Conservation (phyloP, 2,113 vertebrate species). For the Ptilorrhoa leucosticta region DNA sequence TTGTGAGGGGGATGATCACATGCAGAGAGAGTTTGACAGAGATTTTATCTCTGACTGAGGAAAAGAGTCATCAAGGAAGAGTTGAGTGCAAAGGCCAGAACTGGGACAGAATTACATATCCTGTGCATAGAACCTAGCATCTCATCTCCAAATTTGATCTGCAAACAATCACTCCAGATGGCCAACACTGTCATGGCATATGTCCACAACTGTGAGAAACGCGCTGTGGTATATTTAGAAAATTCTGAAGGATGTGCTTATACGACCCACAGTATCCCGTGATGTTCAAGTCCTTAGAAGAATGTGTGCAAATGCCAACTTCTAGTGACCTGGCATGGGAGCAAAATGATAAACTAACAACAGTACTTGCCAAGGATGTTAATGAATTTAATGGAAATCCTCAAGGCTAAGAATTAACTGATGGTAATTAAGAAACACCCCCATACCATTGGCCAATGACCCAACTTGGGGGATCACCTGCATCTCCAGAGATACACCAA, state of each 20-base stretch:
- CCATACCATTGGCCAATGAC: neutral
- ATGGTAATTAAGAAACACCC: neutral
- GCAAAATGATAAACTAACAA: neutral
- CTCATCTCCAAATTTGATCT: neutral
- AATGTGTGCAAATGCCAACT: neutral
- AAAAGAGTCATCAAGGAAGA: neutral
- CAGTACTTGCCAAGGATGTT: neutral
- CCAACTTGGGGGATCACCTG: no score
- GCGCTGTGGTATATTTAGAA: neutral
- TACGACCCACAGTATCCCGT: neutral
- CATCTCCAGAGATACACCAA: neutral
- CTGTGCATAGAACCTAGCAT: neutral
- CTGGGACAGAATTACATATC: neutral
- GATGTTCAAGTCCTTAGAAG: neutral
- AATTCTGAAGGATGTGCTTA: neutral
- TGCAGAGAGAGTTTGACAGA: neutral
- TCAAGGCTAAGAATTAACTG: neutral
- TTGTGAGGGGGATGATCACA: neutral
- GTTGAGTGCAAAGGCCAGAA: neutral
- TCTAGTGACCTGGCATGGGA: neutral
- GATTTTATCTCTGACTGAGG: neutral
- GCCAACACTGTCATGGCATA: neutral
- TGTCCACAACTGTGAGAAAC: neutral
- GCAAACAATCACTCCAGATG: neutral
- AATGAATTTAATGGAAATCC: neutral